A percentile compares a stretch with the other conserved stretches of the same genome.
phyloP scores from a whole-genome alignment of 1,140 invertebrate species.

The Heliconius hermathena region DNA sequence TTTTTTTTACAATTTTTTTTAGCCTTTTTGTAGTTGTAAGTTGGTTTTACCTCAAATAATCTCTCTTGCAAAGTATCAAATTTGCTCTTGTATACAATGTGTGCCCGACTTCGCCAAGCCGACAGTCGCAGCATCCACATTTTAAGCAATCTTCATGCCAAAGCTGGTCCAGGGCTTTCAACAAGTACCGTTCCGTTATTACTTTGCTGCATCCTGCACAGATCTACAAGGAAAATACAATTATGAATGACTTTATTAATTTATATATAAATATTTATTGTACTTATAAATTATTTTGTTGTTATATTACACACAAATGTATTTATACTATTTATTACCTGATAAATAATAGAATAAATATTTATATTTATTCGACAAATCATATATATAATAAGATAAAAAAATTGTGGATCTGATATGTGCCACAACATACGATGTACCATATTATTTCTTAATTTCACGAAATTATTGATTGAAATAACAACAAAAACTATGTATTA shows the following conservation, averaged over 20 bases:
- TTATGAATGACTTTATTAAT: background rate
- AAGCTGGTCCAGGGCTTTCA: conserved; percentile 94
- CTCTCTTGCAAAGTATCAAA: conserved; percentile 97
- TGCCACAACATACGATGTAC: too few species aligned
- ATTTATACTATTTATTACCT: too few species aligned
- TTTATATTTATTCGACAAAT: too few species aligned
- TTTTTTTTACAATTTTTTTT: background rate
- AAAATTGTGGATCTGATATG: too few species aligned
- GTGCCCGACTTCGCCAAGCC: conserved; percentile 98
- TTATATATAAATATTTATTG: background rate
- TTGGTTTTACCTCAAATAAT: conserved; percentile 93
- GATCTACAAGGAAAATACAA: conserved; percentile 80
- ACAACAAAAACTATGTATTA: too few species aligned
- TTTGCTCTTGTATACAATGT: conserved; percentile 98
- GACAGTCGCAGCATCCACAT: conserved; percentile 98
- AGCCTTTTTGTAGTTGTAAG: background rate
- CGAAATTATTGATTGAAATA: too few species aligned
- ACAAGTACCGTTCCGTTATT: conserved; percentile 91
- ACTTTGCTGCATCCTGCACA: conserved; percentile 93
- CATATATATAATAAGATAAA: too few species aligned
- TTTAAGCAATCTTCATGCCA: conserved; percentile 99
- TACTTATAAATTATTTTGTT: background rate
- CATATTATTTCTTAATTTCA: too few species aligned
- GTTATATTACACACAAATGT: background rate
- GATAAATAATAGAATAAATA: background rate